Percentiles rank a stretch among this genome's conserved stretches.
phyloP scores from a whole-genome alignment of 2,113 vertebrate genomes.

The Phalacrocorax pelagicus region DNA sequence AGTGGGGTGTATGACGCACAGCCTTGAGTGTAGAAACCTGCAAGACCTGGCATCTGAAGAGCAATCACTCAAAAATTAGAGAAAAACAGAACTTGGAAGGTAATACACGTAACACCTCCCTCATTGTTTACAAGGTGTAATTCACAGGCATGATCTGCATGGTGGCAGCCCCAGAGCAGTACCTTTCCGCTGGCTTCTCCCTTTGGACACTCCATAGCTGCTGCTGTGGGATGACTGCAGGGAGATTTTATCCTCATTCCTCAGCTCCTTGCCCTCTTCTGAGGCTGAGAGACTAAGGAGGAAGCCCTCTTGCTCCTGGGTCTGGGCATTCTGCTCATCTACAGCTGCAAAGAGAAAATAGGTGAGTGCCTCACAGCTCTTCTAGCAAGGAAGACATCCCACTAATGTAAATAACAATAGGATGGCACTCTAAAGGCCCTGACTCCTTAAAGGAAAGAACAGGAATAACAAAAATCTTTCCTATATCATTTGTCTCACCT shows the following conservation, averaged over 20 bases:
- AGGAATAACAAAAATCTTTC: background rate
- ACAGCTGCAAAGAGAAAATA: slow-evolving; percentile 78
- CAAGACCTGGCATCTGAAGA: background rate
- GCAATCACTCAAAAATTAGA: background rate
- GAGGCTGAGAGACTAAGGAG: slow-evolving; percentile 70
- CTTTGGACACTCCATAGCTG: slow-evolving; percentile 69
- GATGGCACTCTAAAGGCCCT: background rate
- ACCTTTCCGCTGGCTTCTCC: slow-evolving; percentile 82
- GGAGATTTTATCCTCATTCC: slow-evolving; percentile 74
- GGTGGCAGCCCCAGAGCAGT: background rate
- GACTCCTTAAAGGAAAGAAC: background rate
- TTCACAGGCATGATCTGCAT: background rate
- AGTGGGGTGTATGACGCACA: background rate
- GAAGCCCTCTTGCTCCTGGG: slow-evolving; percentile 82
- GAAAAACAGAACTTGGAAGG: background rate
- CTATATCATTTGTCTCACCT: background rate
- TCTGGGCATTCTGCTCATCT: slow-evolving; percentile 96
- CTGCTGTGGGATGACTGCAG: slow-evolving; percentile 74
- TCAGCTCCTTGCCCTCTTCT: slow-evolving; percentile 73
- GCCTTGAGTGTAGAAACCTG: background rate
- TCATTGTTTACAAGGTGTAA: background rate
- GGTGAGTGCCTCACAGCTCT: background rate
- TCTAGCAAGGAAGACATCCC: background rate
- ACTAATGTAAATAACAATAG: background rate
- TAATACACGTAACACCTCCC: background rate